Conservation (phyloP, 2,888 invertebrate genomes). For the Oscheius myriophilus region DNA sequence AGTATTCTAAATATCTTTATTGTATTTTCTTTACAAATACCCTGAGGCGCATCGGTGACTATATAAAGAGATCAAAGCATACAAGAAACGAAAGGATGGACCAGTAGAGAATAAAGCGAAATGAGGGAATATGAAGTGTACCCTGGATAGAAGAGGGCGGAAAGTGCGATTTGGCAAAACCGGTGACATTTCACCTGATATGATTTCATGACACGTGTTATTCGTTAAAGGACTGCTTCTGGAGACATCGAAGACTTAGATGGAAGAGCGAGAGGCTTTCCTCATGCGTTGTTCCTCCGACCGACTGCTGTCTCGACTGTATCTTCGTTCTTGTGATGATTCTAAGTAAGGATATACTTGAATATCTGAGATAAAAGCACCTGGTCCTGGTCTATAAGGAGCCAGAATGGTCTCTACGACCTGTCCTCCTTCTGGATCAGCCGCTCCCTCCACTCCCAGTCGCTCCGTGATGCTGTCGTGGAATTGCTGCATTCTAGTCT, state of each 20-base stretch:
- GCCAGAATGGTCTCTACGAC: constrained; percentile 27
- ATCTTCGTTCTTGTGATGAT: constrained; percentile 22
- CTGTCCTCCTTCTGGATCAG: constrained; percentile 4
- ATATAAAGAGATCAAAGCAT: too few species aligned
- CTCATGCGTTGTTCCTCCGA: constrained; percentile 3
- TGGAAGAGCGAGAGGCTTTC: constrained; percentile 19
- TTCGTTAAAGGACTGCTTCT: too few species aligned
- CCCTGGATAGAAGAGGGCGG: too few species aligned
- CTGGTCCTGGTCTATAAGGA: constrained; percentile 25
- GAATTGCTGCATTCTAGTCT: constrained; percentile 44
- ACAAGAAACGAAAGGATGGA: too few species aligned
- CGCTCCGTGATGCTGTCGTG: constrained; percentile 33
- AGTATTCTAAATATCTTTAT: too few species aligned
- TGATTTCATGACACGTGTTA: too few species aligned
- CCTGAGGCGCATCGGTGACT: too few species aligned
- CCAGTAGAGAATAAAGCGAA: too few species aligned
- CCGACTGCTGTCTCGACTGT: constrained; percentile 22
- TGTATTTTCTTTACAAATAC: too few species aligned
- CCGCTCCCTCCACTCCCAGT: constrained; percentile 21
- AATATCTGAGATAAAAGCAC: neutral
- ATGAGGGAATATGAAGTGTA: too few species aligned
- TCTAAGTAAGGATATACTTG: neutral
- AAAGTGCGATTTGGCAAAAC: too few species aligned
- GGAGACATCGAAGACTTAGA: constrained; percentile 6
- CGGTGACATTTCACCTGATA: too few species aligned